Conservation (phyloP, 2,113 vertebrate genomes). For the Crocuta crocuta region DNA sequence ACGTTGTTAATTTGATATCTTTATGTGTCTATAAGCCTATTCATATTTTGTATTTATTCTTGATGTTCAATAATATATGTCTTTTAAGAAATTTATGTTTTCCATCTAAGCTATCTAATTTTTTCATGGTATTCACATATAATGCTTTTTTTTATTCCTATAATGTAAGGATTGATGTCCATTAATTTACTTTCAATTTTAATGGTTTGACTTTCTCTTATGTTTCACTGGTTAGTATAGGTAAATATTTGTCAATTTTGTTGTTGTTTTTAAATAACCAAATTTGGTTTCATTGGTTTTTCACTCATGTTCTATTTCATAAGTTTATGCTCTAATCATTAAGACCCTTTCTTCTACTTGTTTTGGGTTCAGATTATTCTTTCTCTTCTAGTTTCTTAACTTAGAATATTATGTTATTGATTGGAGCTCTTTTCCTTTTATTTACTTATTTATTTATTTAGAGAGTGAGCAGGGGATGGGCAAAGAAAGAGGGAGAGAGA, state of each 20-base stretch:
- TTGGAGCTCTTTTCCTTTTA: background rate
- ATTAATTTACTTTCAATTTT: background rate
- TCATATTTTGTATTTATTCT: background rate
- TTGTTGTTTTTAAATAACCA: background rate
- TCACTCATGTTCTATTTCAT: background rate
- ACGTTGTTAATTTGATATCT: background rate
- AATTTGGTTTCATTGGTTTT: background rate
- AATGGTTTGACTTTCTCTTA: background rate
- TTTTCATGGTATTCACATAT: background rate
- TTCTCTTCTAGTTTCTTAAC: background rate
- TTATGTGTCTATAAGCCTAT: background rate
- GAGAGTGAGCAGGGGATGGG: too few species aligned
- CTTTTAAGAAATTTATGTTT: background rate
- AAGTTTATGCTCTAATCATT: background rate
- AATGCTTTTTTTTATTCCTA: background rate
- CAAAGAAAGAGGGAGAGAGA: too few species aligned
- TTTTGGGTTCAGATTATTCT: background rate
- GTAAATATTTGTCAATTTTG: background rate
- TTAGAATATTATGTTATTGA: background rate
- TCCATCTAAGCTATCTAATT: background rate
- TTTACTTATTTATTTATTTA: too few species aligned
- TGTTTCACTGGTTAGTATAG: background rate
- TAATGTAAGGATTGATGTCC: background rate
- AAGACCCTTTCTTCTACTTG: background rate
- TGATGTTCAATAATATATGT: background rate